Evolutionary conservation across 2,888 invertebrate species (phyloP), one percentile per base, ranked within the genome.

Genomic region (Callyntrura sp.): DNA sequence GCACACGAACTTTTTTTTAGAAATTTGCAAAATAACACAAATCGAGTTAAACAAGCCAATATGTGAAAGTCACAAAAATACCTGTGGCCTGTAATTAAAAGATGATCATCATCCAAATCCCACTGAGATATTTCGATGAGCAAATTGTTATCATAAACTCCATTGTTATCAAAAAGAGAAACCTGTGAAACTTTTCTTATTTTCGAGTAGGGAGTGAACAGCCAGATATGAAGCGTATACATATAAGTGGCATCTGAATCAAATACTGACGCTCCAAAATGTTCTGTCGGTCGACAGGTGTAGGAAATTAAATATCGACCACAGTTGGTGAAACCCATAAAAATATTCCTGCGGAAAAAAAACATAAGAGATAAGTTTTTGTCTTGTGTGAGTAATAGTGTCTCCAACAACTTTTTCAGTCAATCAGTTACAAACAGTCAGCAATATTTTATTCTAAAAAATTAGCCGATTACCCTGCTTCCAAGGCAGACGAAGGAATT

Each of bases 271-370:
- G 96, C 93, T 95, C 95, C 90, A 93, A 95, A 95, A 57, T 95
- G 95, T 48, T 95, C 95, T 92, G 95, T 94, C 94, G 96, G 96
- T 51, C 93, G 85, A 23, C 91, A 90, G 0, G 97, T 98, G 95
- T 98, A 98, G 92, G 98, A 98, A 93, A 99, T 95, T 92, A 99
- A 96, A 95, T 97, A 98, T 95, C 98, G 97, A 14, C 98, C 98
- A 94, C 98, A 98, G 93, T 98, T 97, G n/a, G 98, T 98, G 94
- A 98, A 97, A 8, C 99, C 99, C 97, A 99, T 97, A 94, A 98
- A 98, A 92, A 98, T 96, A 94, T 98, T 98, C 92, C 98, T 98
- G 93, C 35, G 3, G 11, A 78, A 4, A n/a, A 35, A 35, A 43
- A 43, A 81, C 12, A 62, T 60, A 25, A 45, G n/a, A n/a, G 35